Percentiles rank a stretch among this genome's conserved stretches.
Conservation (phyloP, 1,140 invertebrate species). For the Neomicropteryx cornuta region DNA sequence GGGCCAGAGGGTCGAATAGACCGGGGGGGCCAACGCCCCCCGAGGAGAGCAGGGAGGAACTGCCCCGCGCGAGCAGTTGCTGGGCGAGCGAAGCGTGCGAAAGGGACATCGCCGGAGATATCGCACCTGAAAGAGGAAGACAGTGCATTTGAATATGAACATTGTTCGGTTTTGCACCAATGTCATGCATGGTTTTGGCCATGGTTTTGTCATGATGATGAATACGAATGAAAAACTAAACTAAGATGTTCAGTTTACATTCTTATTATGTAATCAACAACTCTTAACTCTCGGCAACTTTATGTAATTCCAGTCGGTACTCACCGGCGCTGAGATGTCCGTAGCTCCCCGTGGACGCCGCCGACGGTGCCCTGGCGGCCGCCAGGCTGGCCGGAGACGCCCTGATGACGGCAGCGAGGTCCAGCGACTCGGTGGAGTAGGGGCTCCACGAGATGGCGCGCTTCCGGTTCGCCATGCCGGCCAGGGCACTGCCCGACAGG, state of each 20-base stretch:
- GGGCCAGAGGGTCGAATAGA: too few relatives aligned
- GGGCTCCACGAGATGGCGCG: constrained; percentile 88
- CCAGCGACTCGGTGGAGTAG: constrained; percentile 87
- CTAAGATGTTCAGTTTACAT: too few relatives aligned
- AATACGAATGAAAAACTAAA: too few relatives aligned
- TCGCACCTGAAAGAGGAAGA: constrained; percentile 27
- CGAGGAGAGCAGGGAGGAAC: too few relatives aligned
- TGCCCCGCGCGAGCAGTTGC: constrained; percentile 30
- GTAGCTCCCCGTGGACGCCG: constrained; percentile 80
- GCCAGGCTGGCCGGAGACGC: constrained; percentile 89
- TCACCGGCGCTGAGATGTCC: constrained; percentile 84
- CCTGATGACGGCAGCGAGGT: constrained; percentile 89
- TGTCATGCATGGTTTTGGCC: too few relatives aligned
- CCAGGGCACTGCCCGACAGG: constrained; percentile 38
- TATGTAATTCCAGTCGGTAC: too few relatives aligned
- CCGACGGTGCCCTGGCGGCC: constrained; percentile 83
- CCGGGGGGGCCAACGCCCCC: too few relatives aligned
- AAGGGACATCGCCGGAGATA: constrained; percentile 38
- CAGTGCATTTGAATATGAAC: too few relatives aligned
- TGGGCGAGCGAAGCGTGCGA: constrained; percentile 40
- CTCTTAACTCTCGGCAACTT: too few relatives aligned
- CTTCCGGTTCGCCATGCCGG: constrained; percentile 68
- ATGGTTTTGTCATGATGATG: too few relatives aligned
- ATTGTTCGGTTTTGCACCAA: too few relatives aligned
- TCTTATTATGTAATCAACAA: too few relatives aligned